A percentile compares a stretch with the other conserved stretches of the same genome.
phyloP scores from a whole-genome alignment of 2,888 invertebrate species.

The Siphonodentalium dalli region DNA sequence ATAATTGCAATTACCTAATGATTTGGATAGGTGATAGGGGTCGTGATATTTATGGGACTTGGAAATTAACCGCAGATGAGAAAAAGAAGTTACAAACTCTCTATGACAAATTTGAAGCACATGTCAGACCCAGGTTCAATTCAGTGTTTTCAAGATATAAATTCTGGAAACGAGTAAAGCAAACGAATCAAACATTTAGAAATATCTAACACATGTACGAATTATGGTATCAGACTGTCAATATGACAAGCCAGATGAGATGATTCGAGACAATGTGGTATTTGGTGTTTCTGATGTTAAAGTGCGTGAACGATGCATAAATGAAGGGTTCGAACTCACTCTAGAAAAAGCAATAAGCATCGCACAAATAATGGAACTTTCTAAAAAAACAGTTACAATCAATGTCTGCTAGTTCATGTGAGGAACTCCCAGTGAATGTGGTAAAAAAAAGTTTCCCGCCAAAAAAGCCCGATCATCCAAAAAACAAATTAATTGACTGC shows the following conservation, averaged over 20 bases:
- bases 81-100: not conserved
- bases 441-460: too few species aligned
- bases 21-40: slow-evolving; percentile 13
- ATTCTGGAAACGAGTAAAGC: slow-evolving; percentile 4
- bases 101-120: slow-evolving; percentile 1
- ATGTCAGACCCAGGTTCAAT: slow-evolving; percentile 4
- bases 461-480: too few species aligned
- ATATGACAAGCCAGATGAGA: slow-evolving; percentile 5
- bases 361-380: too few species aligned
- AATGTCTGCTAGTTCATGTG: too few species aligned
- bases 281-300: slow-evolving; percentile 7
- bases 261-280: slow-evolving; percentile 13
- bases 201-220: slow-evolving; percentile 9
- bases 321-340: slow-evolving; percentile 4
- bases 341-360: slow-evolving; percentile 6
- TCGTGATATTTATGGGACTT: slow-evolving; percentile 8
- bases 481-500: too few species aligned
- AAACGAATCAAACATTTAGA: slow-evolving; percentile 10
- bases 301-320: slow-evolving; percentile 6
- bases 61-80: slow-evolving; percentile 1
- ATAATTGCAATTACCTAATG: slow-evolving; percentile 17
- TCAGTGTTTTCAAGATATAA: slow-evolving; percentile 5
- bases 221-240: slow-evolving; percentile 6
- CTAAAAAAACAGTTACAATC: too few species aligned
- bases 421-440: too few species aligned